Conservation (phyloP, 2,113 vertebrate genomes). For the Pavo muticus region DNA sequence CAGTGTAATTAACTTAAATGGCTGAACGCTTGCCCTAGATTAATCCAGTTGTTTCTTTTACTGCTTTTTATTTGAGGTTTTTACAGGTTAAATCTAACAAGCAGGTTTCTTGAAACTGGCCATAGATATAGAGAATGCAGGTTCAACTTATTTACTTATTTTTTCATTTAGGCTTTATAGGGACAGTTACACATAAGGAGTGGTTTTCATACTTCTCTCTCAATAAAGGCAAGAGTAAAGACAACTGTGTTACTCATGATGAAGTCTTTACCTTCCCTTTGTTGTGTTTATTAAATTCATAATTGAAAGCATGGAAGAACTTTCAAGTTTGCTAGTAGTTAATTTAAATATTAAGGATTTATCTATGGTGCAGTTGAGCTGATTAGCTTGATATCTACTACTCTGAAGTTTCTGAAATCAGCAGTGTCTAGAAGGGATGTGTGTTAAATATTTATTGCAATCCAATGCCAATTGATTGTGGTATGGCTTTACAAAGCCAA, state of each 20-base stretch:
- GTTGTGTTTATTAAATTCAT: background rate
- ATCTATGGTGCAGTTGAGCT: background rate
- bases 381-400: background rate
- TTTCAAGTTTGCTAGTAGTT: background rate
- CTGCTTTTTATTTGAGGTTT: background rate
- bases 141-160: background rate
- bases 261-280: background rate
- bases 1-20: background rate
- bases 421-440: background rate
- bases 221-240: conserved; percentile 10
- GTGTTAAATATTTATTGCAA: background rate
- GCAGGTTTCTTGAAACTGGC: background rate
- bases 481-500: background rate
- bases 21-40: background rate
- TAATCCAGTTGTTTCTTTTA: background rate
- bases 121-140: background rate
- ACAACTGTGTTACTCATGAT: conserved; percentile 14
- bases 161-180: background rate
- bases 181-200: background rate
- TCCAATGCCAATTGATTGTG: background rate
- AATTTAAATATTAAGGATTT: background rate
- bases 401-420: background rate
- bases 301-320: conserved; percentile 38
- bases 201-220: background rate
- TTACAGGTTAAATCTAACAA: background rate